phyloP scores from a whole-genome alignment of 2,888 invertebrate species.

The Heteromyza rotundicornis region DNA sequence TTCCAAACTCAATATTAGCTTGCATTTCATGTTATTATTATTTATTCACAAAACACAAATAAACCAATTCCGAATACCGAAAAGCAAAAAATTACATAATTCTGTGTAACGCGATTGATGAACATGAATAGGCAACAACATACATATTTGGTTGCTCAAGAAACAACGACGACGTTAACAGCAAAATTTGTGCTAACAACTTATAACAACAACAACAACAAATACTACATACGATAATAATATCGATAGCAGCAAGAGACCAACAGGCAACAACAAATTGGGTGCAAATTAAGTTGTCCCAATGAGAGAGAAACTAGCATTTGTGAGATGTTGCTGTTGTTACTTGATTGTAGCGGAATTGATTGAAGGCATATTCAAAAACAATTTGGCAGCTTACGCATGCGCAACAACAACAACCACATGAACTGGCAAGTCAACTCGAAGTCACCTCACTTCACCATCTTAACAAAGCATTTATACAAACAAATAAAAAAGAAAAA shows the following conservation, averaged over 20 bases:
- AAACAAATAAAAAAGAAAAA: neutral
- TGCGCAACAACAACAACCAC: neutral
- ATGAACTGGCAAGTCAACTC: neutral
- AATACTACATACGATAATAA: conserved; percentile 3
- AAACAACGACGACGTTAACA: conserved; percentile 1
- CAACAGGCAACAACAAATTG: conserved; percentile 10
- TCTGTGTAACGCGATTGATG: conserved; percentile 12
- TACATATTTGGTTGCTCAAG: conserved; percentile 7
- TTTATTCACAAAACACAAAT: conserved; percentile 29
- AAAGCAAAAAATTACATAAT: conserved; percentile 41
- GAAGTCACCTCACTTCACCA: neutral
- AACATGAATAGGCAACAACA: neutral
- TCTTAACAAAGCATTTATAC: neutral
- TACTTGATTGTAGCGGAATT: conserved; percentile 22
- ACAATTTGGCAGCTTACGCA: neutral
- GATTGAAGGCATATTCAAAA: conserved; percentile 10
- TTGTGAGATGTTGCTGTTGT: neutral
- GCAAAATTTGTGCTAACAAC: conserved; percentile 13
- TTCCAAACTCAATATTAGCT: conserved; percentile 8
- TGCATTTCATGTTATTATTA: conserved; percentile 4
- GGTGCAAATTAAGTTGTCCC: conserved; percentile 24
- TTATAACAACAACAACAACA: conserved; percentile 5
- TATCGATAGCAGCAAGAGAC: neutral
- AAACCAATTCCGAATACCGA: conserved; percentile 35
- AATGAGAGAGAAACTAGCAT: neutral